Evolutionary conservation across 2,888 invertebrate genomes (phyloP).

Genomic region (Blastobasis lacticolella): DNA sequence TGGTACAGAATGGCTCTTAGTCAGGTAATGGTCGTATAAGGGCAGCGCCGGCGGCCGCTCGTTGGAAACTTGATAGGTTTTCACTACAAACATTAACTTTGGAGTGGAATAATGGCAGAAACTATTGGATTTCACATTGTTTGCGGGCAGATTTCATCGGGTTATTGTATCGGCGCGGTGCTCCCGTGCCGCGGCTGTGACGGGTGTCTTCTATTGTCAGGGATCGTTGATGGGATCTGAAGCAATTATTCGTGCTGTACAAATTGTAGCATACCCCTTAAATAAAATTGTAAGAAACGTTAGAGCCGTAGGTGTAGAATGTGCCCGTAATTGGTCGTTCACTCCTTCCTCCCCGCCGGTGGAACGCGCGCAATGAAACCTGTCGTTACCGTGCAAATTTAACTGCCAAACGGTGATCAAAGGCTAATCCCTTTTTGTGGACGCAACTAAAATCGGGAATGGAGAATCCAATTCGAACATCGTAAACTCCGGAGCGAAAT

Average conservation of each 20-base stretch:
- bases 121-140: conserved; percentile 52
- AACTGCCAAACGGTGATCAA: neutral
- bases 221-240: neutral
- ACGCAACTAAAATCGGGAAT: neutral
- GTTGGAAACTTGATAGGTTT: conserved; percentile 66
- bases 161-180: conserved; percentile 22
- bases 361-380: neutral
- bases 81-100: conserved; percentile 56
- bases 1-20: conserved; percentile 32
- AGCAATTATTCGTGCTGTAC: too few relatives aligned
- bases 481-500: conserved; percentile 56
- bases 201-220: too few relatives aligned
- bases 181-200: too few relatives aligned
- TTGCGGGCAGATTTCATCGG: conserved; percentile 35
- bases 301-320: too few relatives aligned
- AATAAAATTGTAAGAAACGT: too few relatives aligned
- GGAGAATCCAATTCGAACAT: conserved; percentile 30
- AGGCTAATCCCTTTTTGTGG: too few relatives aligned
- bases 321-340: too few relatives aligned
- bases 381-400: neutral
- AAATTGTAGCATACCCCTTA: too few relatives aligned
- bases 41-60: conserved; percentile 32
- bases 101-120: conserved; percentile 29
- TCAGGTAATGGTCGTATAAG: conserved; percentile 37
- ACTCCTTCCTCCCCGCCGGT: too few relatives aligned